A percentile compares a stretch with the other conserved stretches of the same genome.
These are phyloP conservation scores for Mimas tiliae DNA, from an alignment of 2,888 invertebrate genomes.

Conservation along the genomic window DNA sequence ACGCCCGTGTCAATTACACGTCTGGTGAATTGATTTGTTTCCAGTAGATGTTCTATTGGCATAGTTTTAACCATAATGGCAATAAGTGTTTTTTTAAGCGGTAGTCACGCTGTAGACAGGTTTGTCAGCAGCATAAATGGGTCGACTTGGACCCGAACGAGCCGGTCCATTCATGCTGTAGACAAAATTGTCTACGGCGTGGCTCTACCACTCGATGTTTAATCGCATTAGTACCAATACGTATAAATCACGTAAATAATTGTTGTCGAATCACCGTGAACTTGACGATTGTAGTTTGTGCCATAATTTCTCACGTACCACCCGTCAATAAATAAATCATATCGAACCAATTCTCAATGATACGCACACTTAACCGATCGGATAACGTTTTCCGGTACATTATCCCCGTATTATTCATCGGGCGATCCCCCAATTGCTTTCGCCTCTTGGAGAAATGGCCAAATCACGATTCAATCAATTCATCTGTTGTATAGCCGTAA, in stretches of 20 bases:
- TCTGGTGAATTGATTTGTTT: not conserved
- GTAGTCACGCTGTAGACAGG: no score
- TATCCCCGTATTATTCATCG: slow-evolving; percentile 26
- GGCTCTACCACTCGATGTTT: no score
- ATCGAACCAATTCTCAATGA: not conserved
- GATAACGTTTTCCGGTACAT: slow-evolving; percentile 29
- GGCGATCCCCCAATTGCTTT: slow-evolving; percentile 28
- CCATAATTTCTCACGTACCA: slow-evolving; percentile 32
- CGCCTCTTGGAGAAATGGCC: slow-evolving; percentile 28
- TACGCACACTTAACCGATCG: slow-evolving; percentile 24
- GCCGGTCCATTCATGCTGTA: no score
- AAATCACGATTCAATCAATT: slow-evolving; percentile 37
- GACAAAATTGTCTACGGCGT: no score
- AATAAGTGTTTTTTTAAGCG: not conserved
- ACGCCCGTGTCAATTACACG: slow-evolving; percentile 18
- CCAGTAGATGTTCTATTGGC: not conserved
- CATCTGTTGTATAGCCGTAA: slow-evolving; percentile 30
- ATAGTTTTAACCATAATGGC: not conserved
- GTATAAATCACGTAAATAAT: no score
- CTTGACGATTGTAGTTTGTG: no score
- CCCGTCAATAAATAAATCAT: slow-evolving; percentile 21
- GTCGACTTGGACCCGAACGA: no score
- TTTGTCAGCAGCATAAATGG: no score
- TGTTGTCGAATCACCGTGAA: no score
- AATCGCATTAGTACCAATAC: no score